Evolutionary conservation across 2,797 vertebrate genomes (phyloP), one percentile per base, ranked within the genome.

Genomic region (Anableps anableps): DNA sequence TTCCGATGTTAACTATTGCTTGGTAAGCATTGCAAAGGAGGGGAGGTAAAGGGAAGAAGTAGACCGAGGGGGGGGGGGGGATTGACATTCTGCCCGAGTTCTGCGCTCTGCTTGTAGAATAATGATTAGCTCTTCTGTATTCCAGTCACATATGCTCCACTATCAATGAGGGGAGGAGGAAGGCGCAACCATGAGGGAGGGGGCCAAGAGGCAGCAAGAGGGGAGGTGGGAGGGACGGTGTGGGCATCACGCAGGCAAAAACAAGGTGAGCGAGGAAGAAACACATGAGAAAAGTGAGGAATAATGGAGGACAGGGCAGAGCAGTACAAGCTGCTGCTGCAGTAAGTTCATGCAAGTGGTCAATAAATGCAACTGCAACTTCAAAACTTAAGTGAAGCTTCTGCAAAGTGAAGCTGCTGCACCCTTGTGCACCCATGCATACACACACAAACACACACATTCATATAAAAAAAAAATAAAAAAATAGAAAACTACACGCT

Each of bases 51-150:
- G 78, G 80, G 76, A 83, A 85, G 83, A 83, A 79, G 81, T 45
- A 85, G 89, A 75, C 83, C 66, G 83, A 78, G 84, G 83, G 82
- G 81, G 8, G 21, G 66, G 86, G 86, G 85, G 66, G 85, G 88
- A 93, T 95, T 96, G 95, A 95, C 95, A 96, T 96, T 96, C 95
- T 92, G 91, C 88, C 89, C 83, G 50, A 94, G 90, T 88, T 74
- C 93, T 91, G 90, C 77, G 86, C 91, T 93, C 88, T 83, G 92
- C 93, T 94, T 74, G 90, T 93, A 88, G 95, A 96, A 96, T 96
- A 96, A 96, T 96, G 95, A 96, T 96, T 89, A 96, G 94, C 93
- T 94, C 73, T 88, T 96, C 94, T 92, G 95, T 89, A 96, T 96
- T 95, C 95, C 80, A 88, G 93, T 95, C 95, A 95, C 96, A 96